Base-by-base conservation (phyloP, 2,797 vertebrate species). In the Naso thynnoides region DNA sequence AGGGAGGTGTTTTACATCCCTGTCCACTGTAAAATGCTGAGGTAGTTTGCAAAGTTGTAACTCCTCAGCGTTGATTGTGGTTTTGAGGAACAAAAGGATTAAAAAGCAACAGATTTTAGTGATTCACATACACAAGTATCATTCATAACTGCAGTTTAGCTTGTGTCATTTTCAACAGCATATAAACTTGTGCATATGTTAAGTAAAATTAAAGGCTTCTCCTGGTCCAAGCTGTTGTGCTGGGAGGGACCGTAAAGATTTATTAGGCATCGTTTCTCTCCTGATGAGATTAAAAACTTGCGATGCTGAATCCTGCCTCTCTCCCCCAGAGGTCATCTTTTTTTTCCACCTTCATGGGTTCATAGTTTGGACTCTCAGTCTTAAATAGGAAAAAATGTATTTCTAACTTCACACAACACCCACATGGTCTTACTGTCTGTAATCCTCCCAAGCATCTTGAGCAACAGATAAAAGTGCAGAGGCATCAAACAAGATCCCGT, bases 241-340 rank as follows among this genome's bases (percentile, higher is more conserved):
- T 70, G 8, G 74, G 62, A 33, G 79, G 73, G 73, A 75, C 84
- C 70, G 76, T 79, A 73, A 80, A 86, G 82, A 85, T 41, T 71
- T 82, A 90, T 90, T 85, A 77, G 81, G 86, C 88, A 89, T 88
- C 71, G 72, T 83, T 89, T 89, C 64, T 13, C 59, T 73, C 63
- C 79, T 84, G 86, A 87, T 86, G 85, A 87, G 78, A 85, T 83
- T 16, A 62, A 81, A 73, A 73, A 74, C 53, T 79, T 67, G 63
- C 9, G 5, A 52, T 63, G 73, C 49, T 29, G 54, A 73, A 72
- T 53, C 71, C 42, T 73, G 67, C 23, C 23, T 70, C 65, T 54
- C 38, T 38, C 70, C 66, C 63, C 63, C 54, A 63, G 55, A 74
- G 65, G 0, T 75, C 21, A 2, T 57, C 23, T 45, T 42, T 31